Conservation (phyloP, 2,113 vertebrate species). For the Benitochromis conjunctus region DNA sequence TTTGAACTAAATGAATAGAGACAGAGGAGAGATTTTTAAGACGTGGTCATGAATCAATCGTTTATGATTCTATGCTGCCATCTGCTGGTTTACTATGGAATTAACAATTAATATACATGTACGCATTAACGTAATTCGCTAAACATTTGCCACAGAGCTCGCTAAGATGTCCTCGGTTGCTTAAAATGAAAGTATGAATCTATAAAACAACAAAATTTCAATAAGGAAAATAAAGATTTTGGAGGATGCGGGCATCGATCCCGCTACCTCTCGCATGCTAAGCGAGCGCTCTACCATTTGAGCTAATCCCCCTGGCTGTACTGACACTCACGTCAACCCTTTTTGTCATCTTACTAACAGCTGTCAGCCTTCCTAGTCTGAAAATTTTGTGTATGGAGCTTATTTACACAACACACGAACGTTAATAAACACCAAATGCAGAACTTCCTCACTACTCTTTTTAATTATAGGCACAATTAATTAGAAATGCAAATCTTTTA, state of each 20-base stretch:
- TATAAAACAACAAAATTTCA: background rate
- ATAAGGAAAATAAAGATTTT: accelerated
- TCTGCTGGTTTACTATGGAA: background rate
- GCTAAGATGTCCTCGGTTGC: background rate
- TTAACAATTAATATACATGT: background rate
- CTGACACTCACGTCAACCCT: accelerated
- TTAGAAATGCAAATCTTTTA: background rate
- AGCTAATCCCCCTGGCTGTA: slow-evolving; percentile 67
- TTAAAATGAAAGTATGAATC: background rate
- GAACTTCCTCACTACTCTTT: too few relatives aligned
- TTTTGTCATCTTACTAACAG: accelerated
- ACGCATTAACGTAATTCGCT: background rate
- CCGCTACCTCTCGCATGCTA: slow-evolving; percentile 75
- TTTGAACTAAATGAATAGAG: background rate
- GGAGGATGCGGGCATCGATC: slow-evolving; percentile 63
- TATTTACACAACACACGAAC: too few relatives aligned
- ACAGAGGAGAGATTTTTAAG: background rate
- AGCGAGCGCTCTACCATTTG: slow-evolving; percentile 82
- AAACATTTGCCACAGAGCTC: background rate
- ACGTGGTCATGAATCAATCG: background rate
- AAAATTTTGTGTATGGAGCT: background rate
- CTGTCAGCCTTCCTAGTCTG: accelerated
- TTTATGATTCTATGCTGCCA: background rate
- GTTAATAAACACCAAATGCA: too few relatives aligned
- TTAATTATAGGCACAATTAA: too few relatives aligned